Base-by-base conservation (phyloP, 2,888 invertebrate genomes). In the Cephus rjabovi region DNA sequence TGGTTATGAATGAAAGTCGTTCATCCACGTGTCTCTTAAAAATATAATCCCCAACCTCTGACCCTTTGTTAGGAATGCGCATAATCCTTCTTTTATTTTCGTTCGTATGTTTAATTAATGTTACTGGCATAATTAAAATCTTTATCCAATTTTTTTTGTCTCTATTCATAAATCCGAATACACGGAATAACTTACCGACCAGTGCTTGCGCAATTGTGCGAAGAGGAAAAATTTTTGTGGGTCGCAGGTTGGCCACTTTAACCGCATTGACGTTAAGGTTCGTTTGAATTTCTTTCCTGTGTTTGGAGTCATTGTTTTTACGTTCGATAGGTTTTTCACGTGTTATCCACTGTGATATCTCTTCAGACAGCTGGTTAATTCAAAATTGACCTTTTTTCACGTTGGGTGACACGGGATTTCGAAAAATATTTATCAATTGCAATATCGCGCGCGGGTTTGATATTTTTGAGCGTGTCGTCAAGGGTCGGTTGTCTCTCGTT, bases 361-460 rank as follows among this genome's bases (percentile, higher is more conserved):
- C 31, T 35, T 35, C 3, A 2, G 12, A n/a, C 35, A 35, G 23
- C 31, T 34, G 12, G 9, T 11, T 30, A n/a, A 33, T 34, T 23
- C n/a, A 74, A 74, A 34, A 33, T 35, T 9, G 74, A 34, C 9
- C 73, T 73, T 76, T 80, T 56, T 74, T 80, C 23, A 82, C 23
- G 69, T 69, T 76, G 23, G 2, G 23, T 11, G 30, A 31, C 31
- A 30, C 31, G 34, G 30, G 71, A 71, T 31, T 71, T 71, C 34
- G 71, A 23, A 23, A 56, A 9, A 23, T 56, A 75, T 73, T 40
- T 71, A 34, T 15, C 56, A 56, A 15, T 56, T 15, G 71, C 31
- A 71, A 71, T 33, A 31, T 71, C 31, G 71, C 31, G 71, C 31
- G 71, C 71, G 12, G 30, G 71, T 71, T 71, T 71, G 31, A 35